These are phyloP conservation scores for Haliclystus octoradiatus DNA, from an alignment of 30 jellyfish, hydroid and myxozoan species.

Conservation along the genomic window DNA sequence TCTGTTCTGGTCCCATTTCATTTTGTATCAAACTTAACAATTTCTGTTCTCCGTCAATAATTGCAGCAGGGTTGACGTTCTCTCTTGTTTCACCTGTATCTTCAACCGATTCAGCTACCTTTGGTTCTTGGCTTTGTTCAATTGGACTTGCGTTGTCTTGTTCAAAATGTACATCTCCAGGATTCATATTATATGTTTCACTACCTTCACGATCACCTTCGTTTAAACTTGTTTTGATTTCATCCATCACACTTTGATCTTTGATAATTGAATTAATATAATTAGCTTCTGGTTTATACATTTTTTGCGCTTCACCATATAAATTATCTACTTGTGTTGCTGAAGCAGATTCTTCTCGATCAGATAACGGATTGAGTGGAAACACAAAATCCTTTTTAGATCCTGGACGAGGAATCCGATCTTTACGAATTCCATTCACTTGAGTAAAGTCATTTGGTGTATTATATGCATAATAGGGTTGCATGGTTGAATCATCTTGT, in stretches of 20 bases:
- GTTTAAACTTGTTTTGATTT: neutral
- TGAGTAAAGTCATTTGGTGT: neutral
- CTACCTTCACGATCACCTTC: neutral
- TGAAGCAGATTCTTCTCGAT: neutral
- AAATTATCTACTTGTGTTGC: neutral
- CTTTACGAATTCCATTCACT: neutral
- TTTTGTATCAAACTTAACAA: slow-evolving; percentile 24
- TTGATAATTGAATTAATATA: neutral
- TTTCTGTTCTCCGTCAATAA: slow-evolving; percentile 34
- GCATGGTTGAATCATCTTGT: too few relatives aligned
- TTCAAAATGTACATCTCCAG: neutral
- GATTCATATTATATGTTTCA: neutral
- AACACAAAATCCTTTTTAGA: neutral
- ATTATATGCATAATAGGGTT: too few relatives aligned
- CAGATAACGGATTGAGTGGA: neutral
- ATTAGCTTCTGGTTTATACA: neutral
- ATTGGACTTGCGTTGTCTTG: neutral
- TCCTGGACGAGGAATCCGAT: neutral
- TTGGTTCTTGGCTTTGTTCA: neutral
- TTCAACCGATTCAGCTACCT: neutral
- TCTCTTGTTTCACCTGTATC: neutral
- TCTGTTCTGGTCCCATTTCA: neutral
- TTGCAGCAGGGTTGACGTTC: slow-evolving; percentile 13
- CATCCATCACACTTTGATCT: neutral
- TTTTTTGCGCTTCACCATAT: neutral